A percentile compares a stretch with the other conserved stretches of the same genome.
These are phyloP conservation scores for Sebastiscus tertius DNA, from an alignment of 2,797 vertebrate species.

Conservation along the genomic window DNA sequence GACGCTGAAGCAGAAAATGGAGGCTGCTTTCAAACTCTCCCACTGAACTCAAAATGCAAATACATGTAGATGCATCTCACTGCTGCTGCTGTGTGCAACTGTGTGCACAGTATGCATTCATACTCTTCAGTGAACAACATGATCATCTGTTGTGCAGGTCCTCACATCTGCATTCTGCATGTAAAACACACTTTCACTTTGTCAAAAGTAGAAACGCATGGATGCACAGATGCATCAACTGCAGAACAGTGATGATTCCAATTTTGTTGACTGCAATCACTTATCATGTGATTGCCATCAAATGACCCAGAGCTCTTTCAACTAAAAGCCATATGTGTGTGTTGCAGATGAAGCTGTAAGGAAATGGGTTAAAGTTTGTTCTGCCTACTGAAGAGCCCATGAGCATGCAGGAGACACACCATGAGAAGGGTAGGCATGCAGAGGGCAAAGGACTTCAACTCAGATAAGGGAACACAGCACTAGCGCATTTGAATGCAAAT, in stretches of 20 bases:
- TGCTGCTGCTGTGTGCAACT: not conserved
- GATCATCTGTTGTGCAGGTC: not conserved
- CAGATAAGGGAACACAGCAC: slow-evolving; percentile 5
- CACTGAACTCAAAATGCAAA: slow-evolving; percentile 5
- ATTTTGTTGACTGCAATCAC: not conserved
- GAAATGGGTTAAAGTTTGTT: not conserved
- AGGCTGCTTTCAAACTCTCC: slow-evolving; percentile 7
- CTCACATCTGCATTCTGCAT: not conserved
- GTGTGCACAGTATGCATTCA: not conserved
- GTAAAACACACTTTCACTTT: not conserved
- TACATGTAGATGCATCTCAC: not conserved
- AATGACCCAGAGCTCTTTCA: not conserved
- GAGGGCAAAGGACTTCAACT: not conserved
- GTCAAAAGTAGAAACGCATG: not conserved
- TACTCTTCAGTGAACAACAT: not conserved
- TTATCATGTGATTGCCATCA: not conserved
- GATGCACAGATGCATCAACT: not conserved
- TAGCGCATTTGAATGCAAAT: slow-evolving; percentile 37
- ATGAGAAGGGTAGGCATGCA: not conserved
- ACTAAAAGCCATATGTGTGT: not conserved
- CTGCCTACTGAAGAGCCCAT: not conserved
- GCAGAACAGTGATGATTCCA: not conserved
- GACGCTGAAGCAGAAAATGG: not conserved
- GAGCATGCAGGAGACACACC: not conserved
- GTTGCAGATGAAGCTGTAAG: not conserved